Conservation (phyloP, 2,113 vertebrate species). For the Colistium nudipinnis region DNA sequence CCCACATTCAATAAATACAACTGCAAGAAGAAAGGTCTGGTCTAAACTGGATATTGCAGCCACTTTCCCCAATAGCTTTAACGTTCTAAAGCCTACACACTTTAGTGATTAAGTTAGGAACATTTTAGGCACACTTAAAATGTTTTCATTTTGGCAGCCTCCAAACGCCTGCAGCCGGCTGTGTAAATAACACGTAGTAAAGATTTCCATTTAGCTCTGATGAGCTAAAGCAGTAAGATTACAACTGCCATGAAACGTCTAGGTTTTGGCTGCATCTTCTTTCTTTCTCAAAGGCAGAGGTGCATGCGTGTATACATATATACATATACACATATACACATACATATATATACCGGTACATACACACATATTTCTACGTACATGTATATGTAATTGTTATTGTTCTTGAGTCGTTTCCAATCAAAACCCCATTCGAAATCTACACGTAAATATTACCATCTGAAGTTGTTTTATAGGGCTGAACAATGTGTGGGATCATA, state of each 20-base stretch:
- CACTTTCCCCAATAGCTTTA: background rate
- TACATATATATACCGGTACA: too few species aligned
- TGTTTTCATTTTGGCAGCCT: slow-evolving; percentile 13
- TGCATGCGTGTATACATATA: too few species aligned
- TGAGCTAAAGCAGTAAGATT: slow-evolving; percentile 3
- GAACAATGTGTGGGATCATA: background rate
- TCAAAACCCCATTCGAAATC: background rate
- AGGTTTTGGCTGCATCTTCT: background rate
- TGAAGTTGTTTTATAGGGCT: background rate
- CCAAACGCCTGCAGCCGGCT: slow-evolving; percentile 1
- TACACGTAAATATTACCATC: background rate
- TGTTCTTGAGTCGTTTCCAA: too few species aligned
- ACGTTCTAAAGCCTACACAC: background rate
- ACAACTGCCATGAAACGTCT: slow-evolving; percentile 10
- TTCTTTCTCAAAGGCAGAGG: background rate
- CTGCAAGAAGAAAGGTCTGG: background rate
- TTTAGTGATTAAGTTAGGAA: slow-evolving; percentile 17
- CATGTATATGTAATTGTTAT: too few species aligned
- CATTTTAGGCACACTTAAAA: slow-evolving; percentile 17
- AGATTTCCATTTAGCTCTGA: slow-evolving; percentile 26
- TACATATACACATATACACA: too few species aligned
- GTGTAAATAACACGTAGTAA: slow-evolving; percentile 19
- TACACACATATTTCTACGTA: too few species aligned
- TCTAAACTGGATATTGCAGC: background rate
- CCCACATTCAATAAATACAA: background rate